A percentile compares a stretch with the other conserved stretches of the same genome.
phyloP scores from a whole-genome alignment of 2,113 vertebrate species.

The Saimiri boliviensis region DNA sequence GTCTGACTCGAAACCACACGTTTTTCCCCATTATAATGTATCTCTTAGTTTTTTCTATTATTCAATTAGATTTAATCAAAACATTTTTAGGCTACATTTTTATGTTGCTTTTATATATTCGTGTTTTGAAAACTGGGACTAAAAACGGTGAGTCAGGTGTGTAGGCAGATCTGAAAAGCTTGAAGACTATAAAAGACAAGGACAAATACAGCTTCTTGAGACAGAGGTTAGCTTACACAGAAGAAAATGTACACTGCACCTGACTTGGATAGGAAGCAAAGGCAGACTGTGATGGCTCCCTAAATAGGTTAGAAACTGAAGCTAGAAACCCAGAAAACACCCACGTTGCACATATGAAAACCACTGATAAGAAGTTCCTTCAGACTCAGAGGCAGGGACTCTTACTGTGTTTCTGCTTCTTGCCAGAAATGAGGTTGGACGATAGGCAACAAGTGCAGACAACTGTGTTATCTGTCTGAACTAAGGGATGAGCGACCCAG shows the following conservation, averaged over 20 bases:
- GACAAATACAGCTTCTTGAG: neutral
- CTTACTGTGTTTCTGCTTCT: neutral
- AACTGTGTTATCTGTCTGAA: neutral
- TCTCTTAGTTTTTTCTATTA: neutral
- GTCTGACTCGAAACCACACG: neutral
- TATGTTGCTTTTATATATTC: constrained; percentile 7
- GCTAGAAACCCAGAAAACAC: neutral
- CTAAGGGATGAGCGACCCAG: neutral
- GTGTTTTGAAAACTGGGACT: constrained; percentile 20
- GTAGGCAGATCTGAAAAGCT: neutral
- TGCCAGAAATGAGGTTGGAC: neutral
- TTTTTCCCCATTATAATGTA: neutral
- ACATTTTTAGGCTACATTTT: neutral
- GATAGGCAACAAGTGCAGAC: neutral
- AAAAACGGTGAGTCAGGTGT: neutral
- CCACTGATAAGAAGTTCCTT: neutral
- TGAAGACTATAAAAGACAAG: neutral
- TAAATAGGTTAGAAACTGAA: neutral
- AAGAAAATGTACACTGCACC: neutral
- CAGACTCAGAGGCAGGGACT: neutral
- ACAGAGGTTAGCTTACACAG: neutral
- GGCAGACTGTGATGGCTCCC: neutral
- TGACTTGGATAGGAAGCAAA: neutral
- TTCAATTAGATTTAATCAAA: constrained; percentile 8
- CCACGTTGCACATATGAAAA: neutral